Conservation (phyloP, 2,888 invertebrate genomes). For the Exocentrus adspersus region DNA sequence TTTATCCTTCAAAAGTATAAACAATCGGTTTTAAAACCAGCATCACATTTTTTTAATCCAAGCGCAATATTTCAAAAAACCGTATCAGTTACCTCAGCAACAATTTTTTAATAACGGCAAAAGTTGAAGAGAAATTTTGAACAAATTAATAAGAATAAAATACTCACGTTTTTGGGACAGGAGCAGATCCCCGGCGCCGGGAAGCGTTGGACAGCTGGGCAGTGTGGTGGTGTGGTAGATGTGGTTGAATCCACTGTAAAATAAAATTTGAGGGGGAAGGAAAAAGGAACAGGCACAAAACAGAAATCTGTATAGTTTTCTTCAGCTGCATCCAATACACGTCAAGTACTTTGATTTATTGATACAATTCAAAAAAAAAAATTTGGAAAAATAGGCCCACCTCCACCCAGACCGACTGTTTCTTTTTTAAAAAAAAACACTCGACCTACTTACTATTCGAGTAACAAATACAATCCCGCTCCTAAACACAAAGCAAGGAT, state of each 20-base stretch:
- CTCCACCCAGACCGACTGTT: constrained; percentile 58
- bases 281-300: too few relatives aligned
- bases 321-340: not conserved
- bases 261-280: not conserved
- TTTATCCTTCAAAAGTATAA: too few relatives aligned
- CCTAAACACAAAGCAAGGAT: not conserved
- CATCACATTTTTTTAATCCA: too few relatives aligned
- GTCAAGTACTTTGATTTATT: too few relatives aligned
- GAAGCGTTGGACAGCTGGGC: not conserved
- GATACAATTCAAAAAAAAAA: too few relatives aligned
- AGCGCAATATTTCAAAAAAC: too few relatives aligned
- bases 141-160: not conserved
- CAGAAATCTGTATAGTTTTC: not conserved
- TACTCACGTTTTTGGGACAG: not conserved
- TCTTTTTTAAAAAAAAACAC: constrained; percentile 48
- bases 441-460: constrained; percentile 55
- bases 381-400: constrained; percentile 47
- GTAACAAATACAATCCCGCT: constrained; percentile 7
- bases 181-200: not conserved
- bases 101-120: too few relatives aligned
- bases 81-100: too few relatives aligned
- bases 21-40: too few relatives aligned
- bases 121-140: too few relatives aligned
- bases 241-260: too few relatives aligned
- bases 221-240: too few relatives aligned